These are phyloP conservation scores for Piaya cayana DNA, from an alignment of 2,113 vertebrate species.

Conservation along the genomic window DNA sequence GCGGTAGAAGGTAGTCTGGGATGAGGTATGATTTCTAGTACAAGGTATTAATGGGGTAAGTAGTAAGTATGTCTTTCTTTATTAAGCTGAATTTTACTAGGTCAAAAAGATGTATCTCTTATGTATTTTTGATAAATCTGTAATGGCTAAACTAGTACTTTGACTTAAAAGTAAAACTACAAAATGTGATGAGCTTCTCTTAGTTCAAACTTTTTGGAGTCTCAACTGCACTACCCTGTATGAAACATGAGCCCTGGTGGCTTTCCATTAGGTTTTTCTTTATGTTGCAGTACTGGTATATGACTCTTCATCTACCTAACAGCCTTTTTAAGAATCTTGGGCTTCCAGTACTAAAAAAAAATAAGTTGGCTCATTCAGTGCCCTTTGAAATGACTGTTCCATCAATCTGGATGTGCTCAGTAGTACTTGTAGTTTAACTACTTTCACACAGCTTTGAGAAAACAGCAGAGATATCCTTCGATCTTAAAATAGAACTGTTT, in stretches of 20 bases:
- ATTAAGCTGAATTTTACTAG: background rate
- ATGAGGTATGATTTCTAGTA: background rate
- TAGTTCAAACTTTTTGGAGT: background rate
- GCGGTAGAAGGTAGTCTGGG: background rate
- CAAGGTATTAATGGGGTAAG: background rate
- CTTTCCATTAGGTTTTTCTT: background rate
- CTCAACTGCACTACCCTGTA: background rate
- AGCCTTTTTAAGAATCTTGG: background rate
- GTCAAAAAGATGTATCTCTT: background rate
- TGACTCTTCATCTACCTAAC: background rate
- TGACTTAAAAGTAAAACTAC: background rate
- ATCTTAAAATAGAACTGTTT: background rate
- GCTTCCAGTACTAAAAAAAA: background rate
- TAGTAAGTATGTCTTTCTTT: background rate
- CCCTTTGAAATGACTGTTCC: background rate
- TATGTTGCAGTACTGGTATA: background rate
- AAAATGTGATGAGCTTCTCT: background rate
- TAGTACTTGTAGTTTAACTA: background rate
- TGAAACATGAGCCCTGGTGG: background rate
- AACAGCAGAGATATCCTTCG: background rate
- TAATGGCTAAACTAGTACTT: background rate
- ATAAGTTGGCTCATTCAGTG: background rate
- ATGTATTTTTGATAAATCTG: background rate
- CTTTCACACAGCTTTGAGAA: background rate
- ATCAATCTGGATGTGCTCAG: background rate